Percentiles rank a stretch among this genome's conserved stretches.
These are phyloP conservation scores for Sisor rabdophorus DNA, from an alignment of 2,113 vertebrate species.

Conservation along the genomic window DNA sequence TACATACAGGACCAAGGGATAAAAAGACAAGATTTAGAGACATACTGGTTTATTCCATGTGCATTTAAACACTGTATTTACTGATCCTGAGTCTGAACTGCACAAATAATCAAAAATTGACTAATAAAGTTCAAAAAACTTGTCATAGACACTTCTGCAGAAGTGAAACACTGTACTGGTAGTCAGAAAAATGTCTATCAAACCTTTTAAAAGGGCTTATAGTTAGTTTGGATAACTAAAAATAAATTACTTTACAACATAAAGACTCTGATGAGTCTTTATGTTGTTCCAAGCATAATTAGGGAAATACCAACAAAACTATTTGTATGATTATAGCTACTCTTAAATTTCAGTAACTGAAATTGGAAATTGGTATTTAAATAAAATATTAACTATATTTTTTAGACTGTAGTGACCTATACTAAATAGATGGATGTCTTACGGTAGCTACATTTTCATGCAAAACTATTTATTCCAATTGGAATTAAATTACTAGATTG, in stretches of 20 bases:
- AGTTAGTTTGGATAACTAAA: conserved; percentile 26
- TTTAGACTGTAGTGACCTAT: neutral
- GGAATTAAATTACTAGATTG: too few species aligned
- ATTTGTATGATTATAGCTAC: conserved; percentile 12
- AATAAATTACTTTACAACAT: too few species aligned
- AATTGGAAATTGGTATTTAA: neutral
- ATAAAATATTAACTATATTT: neutral
- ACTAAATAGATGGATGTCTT: neutral
- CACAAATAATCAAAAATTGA: conserved; percentile 13
- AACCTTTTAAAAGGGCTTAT: conserved; percentile 30
- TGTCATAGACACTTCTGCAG: conserved; percentile 42
- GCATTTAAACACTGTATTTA: conserved; percentile 25
- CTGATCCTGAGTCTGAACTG: conserved; percentile 45
- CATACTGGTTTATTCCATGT: conserved; percentile 34
- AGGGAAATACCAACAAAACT: neutral
- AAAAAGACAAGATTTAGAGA: conserved; percentile 24
- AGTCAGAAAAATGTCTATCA: conserved; percentile 33
- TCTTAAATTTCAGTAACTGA: neutral
- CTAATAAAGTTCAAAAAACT: conserved; percentile 1
- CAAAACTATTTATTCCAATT: too few species aligned
- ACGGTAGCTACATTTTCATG: too few species aligned
- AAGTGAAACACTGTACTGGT: conserved; percentile 41
- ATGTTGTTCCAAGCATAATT: neutral
- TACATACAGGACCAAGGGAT: conserved; percentile 27
- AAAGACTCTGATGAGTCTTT: conserved; percentile 24